These are phyloP conservation scores for Falco rusticolus DNA, from an alignment of 2,797 vertebrate species.

Conservation along the genomic window DNA sequence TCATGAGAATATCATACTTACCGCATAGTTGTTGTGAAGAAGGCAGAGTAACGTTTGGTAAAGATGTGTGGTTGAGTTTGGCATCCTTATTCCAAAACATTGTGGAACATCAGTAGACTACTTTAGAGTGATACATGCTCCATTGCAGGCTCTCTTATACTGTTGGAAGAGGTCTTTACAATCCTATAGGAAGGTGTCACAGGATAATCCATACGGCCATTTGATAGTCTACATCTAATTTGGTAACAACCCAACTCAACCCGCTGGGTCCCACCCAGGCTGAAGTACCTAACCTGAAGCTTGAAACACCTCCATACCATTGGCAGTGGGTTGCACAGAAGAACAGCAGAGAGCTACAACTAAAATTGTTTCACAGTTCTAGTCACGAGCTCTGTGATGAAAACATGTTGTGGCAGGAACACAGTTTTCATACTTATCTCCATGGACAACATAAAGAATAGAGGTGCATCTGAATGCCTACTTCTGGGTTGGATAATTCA, in stretches of 20 bases:
- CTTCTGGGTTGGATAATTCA: background rate
- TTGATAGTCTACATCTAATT: background rate
- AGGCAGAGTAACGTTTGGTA: background rate
- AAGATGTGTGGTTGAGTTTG: background rate
- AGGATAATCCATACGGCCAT: background rate
- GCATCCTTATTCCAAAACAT: background rate
- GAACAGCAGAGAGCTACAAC: background rate
- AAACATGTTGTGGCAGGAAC: accelerated
- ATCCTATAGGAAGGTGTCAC: background rate
- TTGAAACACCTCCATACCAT: background rate
- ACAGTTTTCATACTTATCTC: background rate
- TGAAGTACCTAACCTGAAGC: background rate
- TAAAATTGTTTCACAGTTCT: background rate
- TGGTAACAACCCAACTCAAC: background rate
- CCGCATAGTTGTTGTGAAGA: background rate
- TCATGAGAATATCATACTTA: background rate
- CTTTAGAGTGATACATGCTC: background rate
- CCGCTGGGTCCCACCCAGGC: background rate
- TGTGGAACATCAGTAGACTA: background rate
- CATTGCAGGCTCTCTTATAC: background rate
- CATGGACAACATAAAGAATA: background rate
- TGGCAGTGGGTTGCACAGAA: background rate
- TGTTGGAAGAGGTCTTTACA: background rate
- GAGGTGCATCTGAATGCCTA: background rate
- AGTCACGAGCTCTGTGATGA: background rate